These are phyloP conservation scores for Lepidochitona cinerea DNA, from an alignment of 2,888 invertebrate genomes.

Conservation along the genomic window DNA sequence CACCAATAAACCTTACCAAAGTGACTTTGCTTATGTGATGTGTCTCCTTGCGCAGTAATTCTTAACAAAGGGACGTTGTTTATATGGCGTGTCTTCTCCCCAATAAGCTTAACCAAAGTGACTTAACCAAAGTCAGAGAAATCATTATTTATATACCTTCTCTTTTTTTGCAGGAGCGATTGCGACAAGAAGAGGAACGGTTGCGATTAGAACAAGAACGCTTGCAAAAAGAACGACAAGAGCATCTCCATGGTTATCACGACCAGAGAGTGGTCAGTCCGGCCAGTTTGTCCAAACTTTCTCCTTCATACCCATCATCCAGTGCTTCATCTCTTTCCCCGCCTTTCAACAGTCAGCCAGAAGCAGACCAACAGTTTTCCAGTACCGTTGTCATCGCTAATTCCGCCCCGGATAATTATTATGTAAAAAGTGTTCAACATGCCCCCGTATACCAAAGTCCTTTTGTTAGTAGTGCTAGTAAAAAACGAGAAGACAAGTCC, in stretches of 20 bases:
- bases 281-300: not conserved
- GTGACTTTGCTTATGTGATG: too few species aligned
- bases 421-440: not conserved
- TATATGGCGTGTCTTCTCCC: too few species aligned
- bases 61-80: too few species aligned
- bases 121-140: too few species aligned
- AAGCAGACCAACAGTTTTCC: conserved; percentile 14
- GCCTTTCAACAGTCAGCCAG: conserved; percentile 6
- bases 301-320: not conserved
- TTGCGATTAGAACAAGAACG: conserved; percentile 46
- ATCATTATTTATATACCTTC: too few species aligned
- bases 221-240: conserved; percentile 43
- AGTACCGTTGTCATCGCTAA: conserved; percentile 15
- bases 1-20: too few species aligned
- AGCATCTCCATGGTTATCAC: conserved; percentile 24
- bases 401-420: not conserved
- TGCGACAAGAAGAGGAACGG: conserved; percentile 24
- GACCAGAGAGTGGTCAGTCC: not conserved
- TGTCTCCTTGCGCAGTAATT: too few species aligned
- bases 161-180: conserved; percentile 36
- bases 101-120: too few species aligned
- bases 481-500: not conserved
- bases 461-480: not conserved
- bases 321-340: not conserved
- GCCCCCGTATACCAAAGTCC: not conserved